These are phyloP conservation scores for Probaryconus sp. DNA, from an alignment of 1,140 invertebrate genomes.

Conservation along the genomic window DNA sequence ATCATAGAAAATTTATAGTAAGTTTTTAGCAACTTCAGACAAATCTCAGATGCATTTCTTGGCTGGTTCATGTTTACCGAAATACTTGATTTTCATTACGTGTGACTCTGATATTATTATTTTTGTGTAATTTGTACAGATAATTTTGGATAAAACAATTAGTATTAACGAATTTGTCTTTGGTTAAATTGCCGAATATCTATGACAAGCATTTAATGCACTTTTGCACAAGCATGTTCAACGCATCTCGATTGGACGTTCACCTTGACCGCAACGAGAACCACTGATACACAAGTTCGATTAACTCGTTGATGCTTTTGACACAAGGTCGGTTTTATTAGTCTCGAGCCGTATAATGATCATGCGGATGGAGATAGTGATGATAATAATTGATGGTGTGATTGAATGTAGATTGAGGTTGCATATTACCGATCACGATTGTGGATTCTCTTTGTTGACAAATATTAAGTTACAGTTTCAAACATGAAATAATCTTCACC, in stretches of 20 bases:
- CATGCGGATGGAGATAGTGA: conserved; percentile 48
- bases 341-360: conserved; percentile 46
- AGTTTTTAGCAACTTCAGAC: too few species aligned
- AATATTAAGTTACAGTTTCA: conserved; percentile 29
- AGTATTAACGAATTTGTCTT: conserved; percentile 32
- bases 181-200: conserved; percentile 15
- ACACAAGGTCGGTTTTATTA: conserved; percentile 61
- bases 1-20: too few species aligned
- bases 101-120: too few species aligned
- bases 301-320: conserved; percentile 55
- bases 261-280: conserved; percentile 56
- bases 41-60: too few species aligned
- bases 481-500: conserved; percentile 15
- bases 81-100: too few species aligned
- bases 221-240: conserved; percentile 35
- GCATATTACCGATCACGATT: conserved; percentile 22
- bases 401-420: conserved; percentile 55
- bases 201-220: conserved; percentile 40
- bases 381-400: conserved; percentile 55
- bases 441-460: conserved; percentile 45
- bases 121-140: too few species aligned
- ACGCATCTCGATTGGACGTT: conserved; percentile 52
- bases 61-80: too few species aligned
- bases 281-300: conserved; percentile 54
- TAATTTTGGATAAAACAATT: too few species aligned